phyloP scores from a whole-genome alignment of 2,797 vertebrate species.

The Falco peregrinus region DNA sequence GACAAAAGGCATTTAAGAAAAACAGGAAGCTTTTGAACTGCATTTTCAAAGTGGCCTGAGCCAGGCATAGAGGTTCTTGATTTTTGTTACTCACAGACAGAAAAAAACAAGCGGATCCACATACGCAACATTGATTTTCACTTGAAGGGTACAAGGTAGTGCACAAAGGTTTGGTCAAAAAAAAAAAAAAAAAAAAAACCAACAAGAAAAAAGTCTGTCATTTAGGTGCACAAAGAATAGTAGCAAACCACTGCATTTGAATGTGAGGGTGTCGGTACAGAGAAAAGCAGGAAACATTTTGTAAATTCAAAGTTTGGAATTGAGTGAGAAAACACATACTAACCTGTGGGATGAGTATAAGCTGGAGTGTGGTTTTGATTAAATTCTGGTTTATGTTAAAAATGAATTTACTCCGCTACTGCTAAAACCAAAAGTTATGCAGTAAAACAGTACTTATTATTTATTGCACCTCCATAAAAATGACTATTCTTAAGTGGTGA shows the following conservation, averaged over 20 bases:
- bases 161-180: neutral
- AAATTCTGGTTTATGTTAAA: neutral
- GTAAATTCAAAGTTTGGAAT: neutral
- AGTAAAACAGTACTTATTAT: neutral
- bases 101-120: neutral
- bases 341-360: neutral
- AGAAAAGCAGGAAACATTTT: neutral
- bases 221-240: neutral
- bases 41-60: neutral
- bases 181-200: neutral
- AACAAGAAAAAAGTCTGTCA: neutral
- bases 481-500: neutral
- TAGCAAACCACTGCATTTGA: fast-evolving
- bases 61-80: neutral
- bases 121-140: neutral
- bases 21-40: neutral
- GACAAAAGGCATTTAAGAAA: neutral
- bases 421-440: neutral
- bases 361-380: neutral
- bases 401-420: neutral
- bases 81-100: neutral
- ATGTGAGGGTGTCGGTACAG: neutral
- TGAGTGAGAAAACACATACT: neutral
- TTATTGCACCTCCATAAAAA: conserved; percentile 19
- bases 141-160: neutral